Base-by-base conservation (phyloP, 2,888 invertebrate genomes). In the Apoderus coryli region DNA sequence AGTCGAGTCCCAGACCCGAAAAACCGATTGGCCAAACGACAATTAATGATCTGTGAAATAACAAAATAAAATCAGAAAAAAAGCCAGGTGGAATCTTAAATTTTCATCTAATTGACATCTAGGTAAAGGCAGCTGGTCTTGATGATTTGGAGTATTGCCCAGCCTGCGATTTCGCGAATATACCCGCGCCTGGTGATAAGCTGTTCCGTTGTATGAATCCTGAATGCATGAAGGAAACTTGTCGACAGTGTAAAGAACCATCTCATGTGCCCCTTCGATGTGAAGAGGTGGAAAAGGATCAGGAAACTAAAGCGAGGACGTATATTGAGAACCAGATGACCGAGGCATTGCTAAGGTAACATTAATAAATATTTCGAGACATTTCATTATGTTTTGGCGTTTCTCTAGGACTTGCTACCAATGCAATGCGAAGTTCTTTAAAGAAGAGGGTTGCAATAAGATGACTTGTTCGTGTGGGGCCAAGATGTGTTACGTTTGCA, bases 391-490 rank as follows among this genome's bases (percentile, higher is more conserved):
- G 6, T 19, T n/a, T 25, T 25, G 25, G 49, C 13, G 32, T 52
- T 7, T 41, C 56, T 32, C 49, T 25, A 57, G 65, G 23, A 59
- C 53, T 35, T 67, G 67, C 44, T 59, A 53, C 38, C 52, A 53
- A 14, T 67, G 68, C 35, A 46, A 50, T 2, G 49, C 53, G 16
- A 56, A 59, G 23, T 69, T 65, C 41, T 59, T 64, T 36, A 68
- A 69, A 46, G 57, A 57, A 28, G 61, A 61, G 32, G 68, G 68
- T 2, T 71, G 70, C 44, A 70, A 71, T 41, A 64, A 63, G 42
- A 69, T 71, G 59, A 60, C 56, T 1, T 70, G 70, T 41, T 36
- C 49, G 1, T 71, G 70, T 44, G 68, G 68, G 1, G 63, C 64
- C 3, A 41, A 38, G 9, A 67, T 65, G 61, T 71, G 70, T 41